Evolutionary conservation across 2,113 vertebrate genomes (phyloP).

Genomic region (Strix aluco): DNA sequence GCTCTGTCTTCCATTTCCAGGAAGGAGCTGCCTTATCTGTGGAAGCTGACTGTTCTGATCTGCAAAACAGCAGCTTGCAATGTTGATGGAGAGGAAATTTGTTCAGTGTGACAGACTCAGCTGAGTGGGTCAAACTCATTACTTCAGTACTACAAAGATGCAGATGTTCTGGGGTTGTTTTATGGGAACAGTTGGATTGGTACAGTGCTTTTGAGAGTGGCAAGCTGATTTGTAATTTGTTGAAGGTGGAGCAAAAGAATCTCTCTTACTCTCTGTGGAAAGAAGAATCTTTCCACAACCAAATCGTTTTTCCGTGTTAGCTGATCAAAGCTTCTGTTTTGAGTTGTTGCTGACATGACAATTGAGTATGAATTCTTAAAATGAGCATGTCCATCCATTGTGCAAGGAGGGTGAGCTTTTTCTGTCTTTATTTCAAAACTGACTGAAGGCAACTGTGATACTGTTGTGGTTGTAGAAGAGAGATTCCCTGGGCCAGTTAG

Average conservation of each 20-base stretch:
- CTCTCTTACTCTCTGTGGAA: neutral
- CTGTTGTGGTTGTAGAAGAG: neutral
- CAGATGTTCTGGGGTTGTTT: slow-evolving; percentile 1
- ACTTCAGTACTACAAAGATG: neutral
- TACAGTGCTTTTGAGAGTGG: neutral
- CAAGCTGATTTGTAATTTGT: neutral
- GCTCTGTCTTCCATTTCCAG: slow-evolving; percentile 31
- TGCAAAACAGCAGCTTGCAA: neutral
- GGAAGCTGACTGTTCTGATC: neutral
- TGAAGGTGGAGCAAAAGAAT: neutral
- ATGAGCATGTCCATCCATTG: neutral
- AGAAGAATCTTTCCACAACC: neutral
- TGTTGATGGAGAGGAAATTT: neutral
- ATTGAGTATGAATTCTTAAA: neutral
- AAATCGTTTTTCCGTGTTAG: neutral
- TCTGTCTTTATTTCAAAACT: neutral
- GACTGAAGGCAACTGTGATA: neutral
- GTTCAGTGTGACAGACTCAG: neutral
- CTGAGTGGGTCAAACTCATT: neutral
- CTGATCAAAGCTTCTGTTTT: neutral
- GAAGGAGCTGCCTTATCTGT: slow-evolving; percentile 25
- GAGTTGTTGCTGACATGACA: neutral
- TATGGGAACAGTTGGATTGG: neutral
- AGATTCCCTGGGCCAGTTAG: neutral
- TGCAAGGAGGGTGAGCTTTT: neutral